Evolutionary conservation across 2,797 vertebrate genomes (phyloP), one percentile per base, ranked within the genome.

Genomic region (Bufotes viridis): DNA sequence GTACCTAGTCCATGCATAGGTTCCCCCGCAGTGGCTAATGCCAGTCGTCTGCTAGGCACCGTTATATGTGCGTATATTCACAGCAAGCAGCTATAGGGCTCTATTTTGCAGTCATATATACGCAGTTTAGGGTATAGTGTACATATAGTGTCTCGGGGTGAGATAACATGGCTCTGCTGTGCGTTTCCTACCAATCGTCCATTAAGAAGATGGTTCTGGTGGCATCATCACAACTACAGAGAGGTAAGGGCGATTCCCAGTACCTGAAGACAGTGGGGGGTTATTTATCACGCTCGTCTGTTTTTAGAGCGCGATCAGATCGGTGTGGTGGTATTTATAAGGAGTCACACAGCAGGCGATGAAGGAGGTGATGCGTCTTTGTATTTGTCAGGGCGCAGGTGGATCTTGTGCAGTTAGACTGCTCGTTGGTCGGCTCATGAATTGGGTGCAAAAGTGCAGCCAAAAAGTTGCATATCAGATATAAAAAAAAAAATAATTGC

Each of bases 191-290:
- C 34, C 51, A 20, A 12, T 17, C 17, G 7, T 76, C 10, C 34
- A 3, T 87, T 51, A 89, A 49, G 15, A 67, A 14, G 20, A n/a
- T 61, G 14, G 51, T 63, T 22, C 51, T 78, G 84, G 55, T 42
- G 34, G 49, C 75, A 55, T 58, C 51, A n/a, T 34, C 75, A 6
- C 53, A 49, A 3, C 20, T 26, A 1, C 11, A 53, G 63, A 78
- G 79, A 86, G 88, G 88, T 89, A 87, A 89, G 75, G 24, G 57
- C 18, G 9, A 14, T 51, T 24, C 14, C 20, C 49, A 34, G 29
- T 70, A 26, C 57, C 57, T 58, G 57, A 10, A 55, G 53, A 42
- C 42, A 42, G 42, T 0, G 42, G 42, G 29, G 42, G 42, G 42
- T 42, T 42, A 42, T 42, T 42, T 42, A 42, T 42, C 42, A 42